Evolutionary conservation across 2,888 invertebrate species (phyloP), one percentile per base, ranked within the genome.

Genomic region (Gryllus longicercus): DNA sequence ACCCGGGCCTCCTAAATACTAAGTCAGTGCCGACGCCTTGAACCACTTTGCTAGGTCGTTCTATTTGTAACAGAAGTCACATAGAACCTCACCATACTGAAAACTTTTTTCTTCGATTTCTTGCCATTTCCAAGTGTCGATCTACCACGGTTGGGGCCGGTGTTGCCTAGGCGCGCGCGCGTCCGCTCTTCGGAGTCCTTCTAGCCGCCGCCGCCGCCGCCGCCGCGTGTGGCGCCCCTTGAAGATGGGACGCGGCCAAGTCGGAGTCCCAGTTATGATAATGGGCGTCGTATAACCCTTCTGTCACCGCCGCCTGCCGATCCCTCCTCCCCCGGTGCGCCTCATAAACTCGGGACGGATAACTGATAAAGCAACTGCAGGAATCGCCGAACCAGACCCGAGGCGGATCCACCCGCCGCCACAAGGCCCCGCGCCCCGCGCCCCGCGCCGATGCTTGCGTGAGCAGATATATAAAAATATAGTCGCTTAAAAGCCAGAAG

Each of bases 221-320:
- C 63, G 16, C 63, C n/a, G n/a, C 63, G n/a, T n/a, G n/a, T 63
- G 14, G 16, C 63, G n/a, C 63, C 63, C 63, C 14, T 8, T 63
- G 16, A 38, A 63, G 63, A 63, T 63, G 63, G 63, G 63, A 63
- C 63, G 63, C 63, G 14, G 63, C 63, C 63, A 63, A 63, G 16
- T 63, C 63, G 16, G 63, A 63, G 63, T 63, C 63, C 63, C n/a
- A 63, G 63, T 63, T 63, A 63, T 63, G 63, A 63, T 63, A 63
- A 63, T 63, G 63, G 63, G n/a, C 63, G 63, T n/a, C 63, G 63
- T 63, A 63, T 63, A 63, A 63, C 63, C 63, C 63, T 63, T 63
- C 63, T 63, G 63, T 63, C 63, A 63, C 63, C n/a, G 63, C 63
- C n/a, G 16, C 63, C 38, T 38, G 38, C 38, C 38, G 38, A 38